Evolutionary conservation across 2,797 vertebrate genomes (phyloP).

Genomic region (Lithobates pipiens): DNA sequence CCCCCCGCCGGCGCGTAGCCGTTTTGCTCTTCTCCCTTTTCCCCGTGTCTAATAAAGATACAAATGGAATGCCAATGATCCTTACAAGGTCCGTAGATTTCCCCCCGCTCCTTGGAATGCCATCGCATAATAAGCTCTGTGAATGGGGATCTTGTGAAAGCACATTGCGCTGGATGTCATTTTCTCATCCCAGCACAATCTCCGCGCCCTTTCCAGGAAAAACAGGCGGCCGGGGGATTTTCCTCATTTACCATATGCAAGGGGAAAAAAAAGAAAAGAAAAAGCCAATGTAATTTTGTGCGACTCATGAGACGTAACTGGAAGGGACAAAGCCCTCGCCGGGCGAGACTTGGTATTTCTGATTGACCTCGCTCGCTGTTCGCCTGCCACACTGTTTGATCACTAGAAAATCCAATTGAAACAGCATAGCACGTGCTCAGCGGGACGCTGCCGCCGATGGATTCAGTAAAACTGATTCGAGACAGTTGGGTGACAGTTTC

Average conservation of each 20-base stretch:
- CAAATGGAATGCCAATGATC: conserved; percentile 37
- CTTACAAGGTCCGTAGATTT: conserved; percentile 24
- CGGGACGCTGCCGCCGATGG: conserved; percentile 31
- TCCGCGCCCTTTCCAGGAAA: conserved; percentile 27
- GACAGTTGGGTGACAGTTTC: conserved; percentile 40
- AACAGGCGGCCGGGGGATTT: conserved; percentile 36
- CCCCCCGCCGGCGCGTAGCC: too few relatives aligned
- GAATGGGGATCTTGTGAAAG: conserved; percentile 27
- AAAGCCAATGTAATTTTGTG: conserved; percentile 32
- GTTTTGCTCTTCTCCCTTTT: too few relatives aligned
- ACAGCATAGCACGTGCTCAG: conserved; percentile 48
- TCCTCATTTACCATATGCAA: conserved; percentile 44
- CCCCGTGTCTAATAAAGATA: not conserved
- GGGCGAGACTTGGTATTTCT: conserved; percentile 40
- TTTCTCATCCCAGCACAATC: conserved; percentile 15
- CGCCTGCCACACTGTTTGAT: conserved; percentile 59
- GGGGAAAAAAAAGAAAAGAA: not conserved
- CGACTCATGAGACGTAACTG: conserved; percentile 14
- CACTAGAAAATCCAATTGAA: conserved; percentile 60
- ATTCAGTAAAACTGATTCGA: conserved; percentile 52
- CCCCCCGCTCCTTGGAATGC: not conserved
- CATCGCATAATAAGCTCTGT: conserved; percentile 36
- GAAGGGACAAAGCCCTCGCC: conserved; percentile 9
- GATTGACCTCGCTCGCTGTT: conserved; percentile 48
- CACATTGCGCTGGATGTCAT: conserved; percentile 31